Conservation (phyloP, 2,113 vertebrate species). For the Epinephelus fuscoguttatus region DNA sequence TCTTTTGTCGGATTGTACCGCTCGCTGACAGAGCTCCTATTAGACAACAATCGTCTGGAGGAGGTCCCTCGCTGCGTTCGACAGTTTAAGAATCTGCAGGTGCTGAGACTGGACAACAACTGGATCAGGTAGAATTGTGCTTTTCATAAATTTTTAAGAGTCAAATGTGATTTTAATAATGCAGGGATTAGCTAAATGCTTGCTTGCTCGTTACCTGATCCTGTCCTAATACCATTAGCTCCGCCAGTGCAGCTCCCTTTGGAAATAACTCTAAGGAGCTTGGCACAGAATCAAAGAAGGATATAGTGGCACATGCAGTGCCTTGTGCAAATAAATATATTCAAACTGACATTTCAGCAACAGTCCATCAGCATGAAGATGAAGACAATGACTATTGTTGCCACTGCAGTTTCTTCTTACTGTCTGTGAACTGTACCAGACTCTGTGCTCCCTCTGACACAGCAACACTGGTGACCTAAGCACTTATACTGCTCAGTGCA, state of each 20-base stretch:
- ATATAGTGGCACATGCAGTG: neutral
- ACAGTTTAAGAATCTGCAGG: constrained; percentile 84
- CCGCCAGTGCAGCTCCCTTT: constrained; percentile 8
- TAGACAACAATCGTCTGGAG: constrained; percentile 85
- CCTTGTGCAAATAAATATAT: constrained; percentile 1
- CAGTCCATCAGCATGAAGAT: constrained; percentile 6
- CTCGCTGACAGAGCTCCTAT: constrained; percentile 83
- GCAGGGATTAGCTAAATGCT: constrained; percentile 10
- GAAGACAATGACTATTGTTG: neutral
- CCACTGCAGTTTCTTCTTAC: neutral
- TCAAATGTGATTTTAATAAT: constrained; percentile 2
- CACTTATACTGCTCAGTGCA: neutral
- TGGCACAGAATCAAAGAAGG: constrained; percentile 20
- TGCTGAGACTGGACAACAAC: constrained; percentile 84
- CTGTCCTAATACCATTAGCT: constrained; percentile 1
- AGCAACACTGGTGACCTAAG: neutral
- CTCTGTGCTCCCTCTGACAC: neutral
- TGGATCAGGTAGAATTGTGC: constrained; percentile 82
- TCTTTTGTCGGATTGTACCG: constrained; percentile 84
- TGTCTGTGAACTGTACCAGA: neutral
- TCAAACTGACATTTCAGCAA: neutral
- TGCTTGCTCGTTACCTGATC: neutral
- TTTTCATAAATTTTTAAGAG: neutral
- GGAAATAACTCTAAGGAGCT: constrained; percentile 17
- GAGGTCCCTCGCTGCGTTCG: constrained; percentile 84